Evolutionary conservation across 2,888 invertebrate genomes (phyloP).

Genomic region (Petrolisthes cinctipes): DNA sequence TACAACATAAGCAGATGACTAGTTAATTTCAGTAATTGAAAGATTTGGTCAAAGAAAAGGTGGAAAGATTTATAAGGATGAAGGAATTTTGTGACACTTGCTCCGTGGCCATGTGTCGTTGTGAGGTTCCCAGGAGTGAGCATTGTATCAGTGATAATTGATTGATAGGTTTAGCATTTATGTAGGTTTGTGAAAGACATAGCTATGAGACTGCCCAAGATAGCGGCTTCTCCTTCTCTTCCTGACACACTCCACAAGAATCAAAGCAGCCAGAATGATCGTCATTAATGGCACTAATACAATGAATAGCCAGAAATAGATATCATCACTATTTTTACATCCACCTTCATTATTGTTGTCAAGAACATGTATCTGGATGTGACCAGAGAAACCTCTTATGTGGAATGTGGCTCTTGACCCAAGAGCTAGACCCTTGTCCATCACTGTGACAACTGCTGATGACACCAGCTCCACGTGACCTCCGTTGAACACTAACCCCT

Average conservation of each 20-base stretch:
- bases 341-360: neutral
- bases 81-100: too few species aligned
- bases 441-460: neutral
- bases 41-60: too few species aligned
- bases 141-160: too few species aligned
- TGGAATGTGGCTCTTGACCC: neutral
- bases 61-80: too few species aligned
- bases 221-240: neutral
- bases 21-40: too few species aligned
- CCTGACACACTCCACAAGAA: neutral
- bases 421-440: neutral
- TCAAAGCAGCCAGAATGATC: neutral
- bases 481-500: neutral
- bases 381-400: neutral
- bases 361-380: neutral
- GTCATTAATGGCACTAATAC: neutral
- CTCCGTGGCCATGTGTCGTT: too few species aligned
- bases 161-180: too few species aligned
- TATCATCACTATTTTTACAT: conserved; percentile 4
- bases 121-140: too few species aligned
- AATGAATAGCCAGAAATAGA: conserved; percentile 7
- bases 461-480: neutral
- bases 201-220: neutral
- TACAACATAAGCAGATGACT: too few species aligned
- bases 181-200: conserved; percentile 3